Evolutionary conservation across 2,888 invertebrate genomes (phyloP), one percentile per base, ranked within the genome.

Genomic region (Heteromyza rotundicornis): DNA sequence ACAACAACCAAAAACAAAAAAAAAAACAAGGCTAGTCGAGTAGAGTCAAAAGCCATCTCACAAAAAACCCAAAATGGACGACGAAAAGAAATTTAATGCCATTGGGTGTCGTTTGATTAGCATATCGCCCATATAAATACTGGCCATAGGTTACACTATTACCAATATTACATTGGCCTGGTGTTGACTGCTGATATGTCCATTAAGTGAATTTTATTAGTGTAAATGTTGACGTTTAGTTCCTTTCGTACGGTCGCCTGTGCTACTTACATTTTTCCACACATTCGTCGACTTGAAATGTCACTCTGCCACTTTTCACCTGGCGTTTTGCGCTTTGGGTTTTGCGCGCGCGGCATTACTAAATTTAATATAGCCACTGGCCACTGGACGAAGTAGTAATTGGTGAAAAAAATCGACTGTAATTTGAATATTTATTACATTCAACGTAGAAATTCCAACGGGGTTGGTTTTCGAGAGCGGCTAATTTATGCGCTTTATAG

Each of bases 51-150:
- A 47, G n/a, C n/a, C n/a, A n/a, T n/a, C n/a, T n/a, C n/a, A n/a
- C n/a, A n/a, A n/a, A n/a, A n/a, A n/a, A n/a, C n/a, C n/a, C n/a
- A 20, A 47, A 47, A 47, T 47, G 47, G 20, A 47, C 47, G 47
- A 40, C 5, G 14, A 19, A 8, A 3, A 8, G 3, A 14, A 17
- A 47, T 47, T 47, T 47, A 8, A 68, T 74, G 70, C 74, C 68
- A 75, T 74, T 74, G 74, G 74, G 75, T 74, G 75, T 74, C 74
- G 72, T 74, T 74, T 74, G 75, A 74, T 74, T 74, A 75, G 75
- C 74, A 74, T 74, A 74, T 75, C 74, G 73, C 73, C 71, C 74
- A 73, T 75, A 75, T 74, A 75, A 74, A 74, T 65, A 74, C 75
- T 64, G 52, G 40, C 36, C 67, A 71, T 68, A 68, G 74, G 70